These are phyloP conservation scores for Anarrhichthys ocellatus DNA, from an alignment of 2,113 vertebrate genomes.

Conservation along the genomic window DNA sequence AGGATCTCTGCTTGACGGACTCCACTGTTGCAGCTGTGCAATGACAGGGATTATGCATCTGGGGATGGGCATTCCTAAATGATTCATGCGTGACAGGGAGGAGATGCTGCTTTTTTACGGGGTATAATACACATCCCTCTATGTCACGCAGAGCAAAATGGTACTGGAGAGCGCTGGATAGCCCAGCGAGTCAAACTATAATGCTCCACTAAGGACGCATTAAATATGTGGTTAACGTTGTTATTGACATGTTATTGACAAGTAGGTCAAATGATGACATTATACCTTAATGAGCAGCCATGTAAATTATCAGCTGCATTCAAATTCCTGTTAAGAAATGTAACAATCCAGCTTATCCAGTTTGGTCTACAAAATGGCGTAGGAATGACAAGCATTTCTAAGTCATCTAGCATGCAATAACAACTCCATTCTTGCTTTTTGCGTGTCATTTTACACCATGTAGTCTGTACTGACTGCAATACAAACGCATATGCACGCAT, in stretches of 20 bases:
- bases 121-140: constrained; percentile 69
- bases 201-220: no score
- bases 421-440: background rate
- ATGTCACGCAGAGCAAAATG: constrained; percentile 60
- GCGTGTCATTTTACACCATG: background rate
- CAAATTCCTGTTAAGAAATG: no score
- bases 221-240: no score
- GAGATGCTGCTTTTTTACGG: constrained; percentile 39
- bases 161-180: background rate
- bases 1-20: constrained; percentile 31
- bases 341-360: no score
- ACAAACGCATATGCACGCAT: no score
- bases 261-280: no score
- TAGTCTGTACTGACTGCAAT: background rate
- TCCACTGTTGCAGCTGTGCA: constrained; percentile 16
- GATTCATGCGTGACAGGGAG: constrained; percentile 62
- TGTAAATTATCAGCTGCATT: no score
- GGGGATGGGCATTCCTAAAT: constrained; percentile 32
- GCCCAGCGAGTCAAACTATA: no score
- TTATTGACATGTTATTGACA: no score
- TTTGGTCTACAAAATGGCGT: background rate
- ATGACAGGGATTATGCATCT: constrained; percentile 16
- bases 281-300: no score
- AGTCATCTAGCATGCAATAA: background rate
- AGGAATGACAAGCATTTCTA: background rate